Evolutionary conservation across 35 echinoderm and acorn worm species (phyloP).

Genomic region (Heliocidaris erythrogramma): DNA sequence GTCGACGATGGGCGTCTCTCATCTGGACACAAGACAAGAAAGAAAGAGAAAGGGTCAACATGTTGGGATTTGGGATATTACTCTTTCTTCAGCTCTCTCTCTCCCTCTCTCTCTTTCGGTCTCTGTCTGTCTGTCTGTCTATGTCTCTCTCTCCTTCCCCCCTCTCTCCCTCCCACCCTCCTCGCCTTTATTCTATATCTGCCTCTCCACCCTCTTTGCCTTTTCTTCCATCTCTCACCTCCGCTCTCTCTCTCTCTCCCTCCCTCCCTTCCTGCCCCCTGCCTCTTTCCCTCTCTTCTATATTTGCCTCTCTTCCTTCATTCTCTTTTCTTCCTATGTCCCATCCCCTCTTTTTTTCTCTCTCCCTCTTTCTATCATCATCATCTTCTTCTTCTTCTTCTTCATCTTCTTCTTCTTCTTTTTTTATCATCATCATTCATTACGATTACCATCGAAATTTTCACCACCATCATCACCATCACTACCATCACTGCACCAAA

Average conservation of each 20-base stretch:
- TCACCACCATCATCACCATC: neutral
- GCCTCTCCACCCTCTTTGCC: too few species aligned
- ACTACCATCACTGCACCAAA: neutral
- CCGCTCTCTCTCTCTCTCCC: neutral
- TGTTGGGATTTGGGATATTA: neutral
- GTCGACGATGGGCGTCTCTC: constrained; percentile 29
- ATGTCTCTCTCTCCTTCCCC: too few species aligned
- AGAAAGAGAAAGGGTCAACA: neutral
- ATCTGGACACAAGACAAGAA: neutral
- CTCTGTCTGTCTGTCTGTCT: too few species aligned
- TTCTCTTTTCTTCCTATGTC: neutral
- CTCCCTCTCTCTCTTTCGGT: too few species aligned
- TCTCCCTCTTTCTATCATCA: neutral
- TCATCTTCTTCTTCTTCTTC: neutral
- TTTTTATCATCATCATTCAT: neutral
- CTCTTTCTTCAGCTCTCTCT: too few species aligned
- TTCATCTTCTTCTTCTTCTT: neutral
- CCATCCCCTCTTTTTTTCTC: neutral
- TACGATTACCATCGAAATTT: neutral
- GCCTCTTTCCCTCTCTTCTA: neutral
- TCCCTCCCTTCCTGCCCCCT: neutral
- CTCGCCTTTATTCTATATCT: too few species aligned
- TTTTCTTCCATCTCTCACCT: too few species aligned
- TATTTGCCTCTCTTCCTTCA: neutral
- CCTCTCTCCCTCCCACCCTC: too few species aligned